Evolutionary conservation across 2,797 vertebrate species (phyloP).

Genomic region (Hafferia zeledoni): DNA sequence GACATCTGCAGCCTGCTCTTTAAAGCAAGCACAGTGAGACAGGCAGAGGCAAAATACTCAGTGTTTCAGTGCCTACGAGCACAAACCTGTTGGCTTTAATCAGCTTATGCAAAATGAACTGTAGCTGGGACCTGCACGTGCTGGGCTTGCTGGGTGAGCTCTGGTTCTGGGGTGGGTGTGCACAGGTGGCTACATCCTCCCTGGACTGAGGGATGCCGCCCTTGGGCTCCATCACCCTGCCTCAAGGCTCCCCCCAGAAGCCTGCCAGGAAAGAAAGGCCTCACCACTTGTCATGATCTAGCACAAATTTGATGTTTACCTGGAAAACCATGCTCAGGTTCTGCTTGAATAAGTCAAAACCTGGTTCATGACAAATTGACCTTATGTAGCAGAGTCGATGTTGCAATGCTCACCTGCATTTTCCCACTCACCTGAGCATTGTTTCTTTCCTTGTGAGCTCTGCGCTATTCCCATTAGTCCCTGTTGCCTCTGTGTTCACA

Average conservation of each 20-base stretch:
- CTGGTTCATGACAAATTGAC: neutral
- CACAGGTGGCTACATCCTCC: neutral
- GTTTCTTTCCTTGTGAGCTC: neutral
- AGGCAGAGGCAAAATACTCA: neutral
- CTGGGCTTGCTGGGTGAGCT: neutral
- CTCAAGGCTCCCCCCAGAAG: accelerated
- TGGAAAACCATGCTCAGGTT: neutral
- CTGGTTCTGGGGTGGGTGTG: neutral
- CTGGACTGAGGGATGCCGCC: neutral
- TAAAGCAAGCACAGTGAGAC: neutral
- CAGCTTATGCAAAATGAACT: neutral
- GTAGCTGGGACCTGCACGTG: neutral
- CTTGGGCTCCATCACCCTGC: neutral
- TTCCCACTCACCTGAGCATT: accelerated
- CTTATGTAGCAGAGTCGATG: neutral
- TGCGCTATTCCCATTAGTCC: neutral
- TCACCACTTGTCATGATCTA: neutral
- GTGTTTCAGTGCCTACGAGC: neutral
- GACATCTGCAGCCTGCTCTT: neutral
- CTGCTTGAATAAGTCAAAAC: neutral
- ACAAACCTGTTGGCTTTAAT: conserved; percentile 38
- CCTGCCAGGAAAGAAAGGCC: neutral
- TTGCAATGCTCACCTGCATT: neutral
- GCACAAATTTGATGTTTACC: neutral
- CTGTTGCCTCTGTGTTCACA: neutral